These are phyloP conservation scores for Corythucha ciliata DNA, from an alignment of 2,888 invertebrate genomes.

Conservation along the genomic window DNA sequence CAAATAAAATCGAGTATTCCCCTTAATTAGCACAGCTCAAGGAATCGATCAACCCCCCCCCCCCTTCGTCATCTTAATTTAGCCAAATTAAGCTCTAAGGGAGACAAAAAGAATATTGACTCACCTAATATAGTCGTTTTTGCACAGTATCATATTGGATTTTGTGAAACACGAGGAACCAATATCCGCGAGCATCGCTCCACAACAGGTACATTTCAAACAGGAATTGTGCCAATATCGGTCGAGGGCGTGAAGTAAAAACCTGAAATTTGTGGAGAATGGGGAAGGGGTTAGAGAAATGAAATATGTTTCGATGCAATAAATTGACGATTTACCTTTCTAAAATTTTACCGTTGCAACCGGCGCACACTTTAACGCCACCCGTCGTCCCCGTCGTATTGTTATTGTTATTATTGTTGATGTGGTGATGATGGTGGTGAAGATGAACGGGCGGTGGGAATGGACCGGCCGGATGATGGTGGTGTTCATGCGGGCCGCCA, in stretches of 20 bases:
- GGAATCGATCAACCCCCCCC: too few species aligned
- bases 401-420: constrained; percentile 48
- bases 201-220: constrained; percentile 87
- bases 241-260: constrained; percentile 83
- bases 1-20: too few species aligned
- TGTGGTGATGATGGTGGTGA: constrained; percentile 46
- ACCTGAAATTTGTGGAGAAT: constrained; percentile 43
- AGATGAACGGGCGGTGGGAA: constrained; percentile 46
- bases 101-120: too few species aligned
- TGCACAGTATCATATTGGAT: constrained; percentile 89
- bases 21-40: too few species aligned
- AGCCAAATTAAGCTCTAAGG: too few species aligned
- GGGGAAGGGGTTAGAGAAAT: not conserved
- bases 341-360: constrained; percentile 81
- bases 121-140: constrained; percentile 91
- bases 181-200: constrained; percentile 79
- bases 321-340: constrained; percentile 50
- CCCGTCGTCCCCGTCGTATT: constrained; percentile 35
- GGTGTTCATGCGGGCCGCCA: constrained; percentile 32
- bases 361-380: constrained; percentile 61
- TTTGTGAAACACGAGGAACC: constrained; percentile 86
- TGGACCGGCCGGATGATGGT: constrained; percentile 42
- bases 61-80: constrained; percentile 2
- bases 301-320: too few species aligned
- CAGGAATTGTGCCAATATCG: constrained; percentile 94